Conservation (phyloP, 2,888 invertebrate species). For the Poecilobothrus nobilitatus region DNA sequence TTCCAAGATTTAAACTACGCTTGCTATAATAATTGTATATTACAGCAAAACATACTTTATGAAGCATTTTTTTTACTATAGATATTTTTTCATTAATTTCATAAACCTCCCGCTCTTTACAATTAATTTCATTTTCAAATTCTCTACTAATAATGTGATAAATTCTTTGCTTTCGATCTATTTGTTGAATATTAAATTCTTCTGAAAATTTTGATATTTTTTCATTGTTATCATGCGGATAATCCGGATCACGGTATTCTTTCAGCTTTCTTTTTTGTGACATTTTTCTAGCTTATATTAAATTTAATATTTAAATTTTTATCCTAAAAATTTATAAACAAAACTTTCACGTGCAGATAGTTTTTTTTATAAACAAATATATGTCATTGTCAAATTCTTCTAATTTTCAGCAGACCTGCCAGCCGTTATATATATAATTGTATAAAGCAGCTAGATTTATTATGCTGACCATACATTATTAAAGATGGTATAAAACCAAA, state of each 20-base stretch:
- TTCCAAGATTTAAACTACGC: constrained; percentile 45
- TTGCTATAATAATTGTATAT: constrained; percentile 54
- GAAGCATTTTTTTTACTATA: constrained; percentile 50
- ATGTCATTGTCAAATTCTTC: neutral
- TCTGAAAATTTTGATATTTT: neutral
- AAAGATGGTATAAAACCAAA: too few species aligned
- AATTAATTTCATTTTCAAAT: constrained; percentile 60
- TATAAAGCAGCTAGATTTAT: too few species aligned
- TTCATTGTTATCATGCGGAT: constrained; percentile 38
- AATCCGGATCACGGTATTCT: constrained; percentile 56
- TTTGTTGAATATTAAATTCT: neutral
- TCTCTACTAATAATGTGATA: constrained; percentile 58
- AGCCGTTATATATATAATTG: too few species aligned
- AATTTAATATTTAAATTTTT: neutral
- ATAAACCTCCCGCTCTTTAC: constrained; percentile 62
- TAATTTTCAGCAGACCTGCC: too few species aligned
- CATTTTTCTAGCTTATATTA: constrained; percentile 14
- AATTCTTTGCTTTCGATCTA: constrained; percentile 12
- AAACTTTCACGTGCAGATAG: neutral
- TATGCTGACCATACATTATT: too few species aligned
- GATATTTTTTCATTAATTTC: constrained; percentile 59
- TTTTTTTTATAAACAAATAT: neutral
- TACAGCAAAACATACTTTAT: constrained; percentile 51
- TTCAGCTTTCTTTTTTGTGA: constrained; percentile 38
- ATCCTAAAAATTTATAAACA: neutral